Evolutionary conservation across 1,140 invertebrate genomes (phyloP).

Genomic region (Cyrtorhinus lividipennis): DNA sequence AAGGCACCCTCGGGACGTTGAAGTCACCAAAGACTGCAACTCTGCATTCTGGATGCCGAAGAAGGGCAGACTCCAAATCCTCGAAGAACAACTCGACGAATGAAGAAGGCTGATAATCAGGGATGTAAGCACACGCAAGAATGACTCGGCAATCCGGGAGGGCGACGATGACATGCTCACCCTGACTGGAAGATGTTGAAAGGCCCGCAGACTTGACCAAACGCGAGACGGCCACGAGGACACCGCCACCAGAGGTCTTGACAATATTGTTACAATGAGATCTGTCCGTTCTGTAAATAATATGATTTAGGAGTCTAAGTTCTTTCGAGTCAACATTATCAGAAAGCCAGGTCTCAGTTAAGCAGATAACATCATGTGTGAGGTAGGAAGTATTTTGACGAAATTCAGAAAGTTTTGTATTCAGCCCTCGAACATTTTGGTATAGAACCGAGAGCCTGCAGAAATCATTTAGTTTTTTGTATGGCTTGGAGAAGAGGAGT

Average conservation of each 20-base stretch:
- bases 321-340: background rate
- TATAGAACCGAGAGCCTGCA: background rate
- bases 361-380: background rate
- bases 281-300: background rate
- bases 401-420: background rate
- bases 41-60: background rate
- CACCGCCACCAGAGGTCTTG: background rate
- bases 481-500: background rate
- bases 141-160: background rate
- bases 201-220: background rate
- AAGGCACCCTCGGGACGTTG: background rate
- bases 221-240: background rate
- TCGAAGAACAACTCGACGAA: background rate
- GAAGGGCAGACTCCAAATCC: background rate
- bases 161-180: background rate
- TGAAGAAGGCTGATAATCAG: background rate
- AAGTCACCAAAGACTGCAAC: background rate
- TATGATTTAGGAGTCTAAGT: background rate
- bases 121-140: background rate
- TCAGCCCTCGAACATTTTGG: background rate
- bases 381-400: background rate
- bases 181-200: background rate
- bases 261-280: background rate
- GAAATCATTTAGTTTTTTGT: background rate
- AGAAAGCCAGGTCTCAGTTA: background rate